Percentiles rank a stretch among this genome's conserved stretches.
These are phyloP conservation scores for Synanceia verrucosa DNA, from an alignment of 2,797 vertebrate genomes.

Conservation along the genomic window DNA sequence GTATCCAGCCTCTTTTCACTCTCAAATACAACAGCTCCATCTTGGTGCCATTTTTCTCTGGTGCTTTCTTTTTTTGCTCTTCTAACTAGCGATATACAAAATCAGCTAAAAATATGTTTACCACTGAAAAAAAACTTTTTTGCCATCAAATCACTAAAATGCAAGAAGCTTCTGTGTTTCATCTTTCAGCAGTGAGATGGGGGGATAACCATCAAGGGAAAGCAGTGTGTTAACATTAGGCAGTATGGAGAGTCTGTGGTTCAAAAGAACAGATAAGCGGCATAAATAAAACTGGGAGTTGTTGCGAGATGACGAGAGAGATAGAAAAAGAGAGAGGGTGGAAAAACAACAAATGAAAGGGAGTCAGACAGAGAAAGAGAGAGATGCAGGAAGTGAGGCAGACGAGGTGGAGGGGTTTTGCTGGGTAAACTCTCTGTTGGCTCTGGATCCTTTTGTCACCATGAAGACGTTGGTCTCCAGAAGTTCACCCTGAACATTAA, in stretches of 20 bases:
- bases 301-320: slow-evolving; percentile 27
- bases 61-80: slow-evolving; percentile 1
- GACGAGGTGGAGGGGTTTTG: slow-evolving; percentile 24
- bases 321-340: slow-evolving; percentile 11
- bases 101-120: slow-evolving; percentile 53
- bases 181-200: slow-evolving; percentile 47
- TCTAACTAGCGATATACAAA: slow-evolving; percentile 16
- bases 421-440: slow-evolving; percentile 10
- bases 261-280: slow-evolving; percentile 61
- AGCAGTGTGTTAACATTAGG: slow-evolving; percentile 45
- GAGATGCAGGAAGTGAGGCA: slow-evolving; percentile 5
- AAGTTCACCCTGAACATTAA: slow-evolving; percentile 55
- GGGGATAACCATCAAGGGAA: slow-evolving; percentile 61
- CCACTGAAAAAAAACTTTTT: slow-evolving; percentile 26
- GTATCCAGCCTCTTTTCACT: background rate
- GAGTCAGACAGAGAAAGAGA: slow-evolving; percentile 8
- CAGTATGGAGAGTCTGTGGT: slow-evolving; percentile 52
- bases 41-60: background rate
- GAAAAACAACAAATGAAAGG: slow-evolving; percentile 40
- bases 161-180: slow-evolving; percentile 36
- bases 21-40: background rate
- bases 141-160: slow-evolving; percentile 35
- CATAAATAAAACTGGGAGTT: slow-evolving; percentile 56
- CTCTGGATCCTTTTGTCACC: slow-evolving; percentile 27
- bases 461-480: slow-evolving; percentile 16